Conservation (phyloP, 2,113 vertebrate genomes). For the human region GRCh38 chr3:153820001-153820500, state of each 20-base stretch:
- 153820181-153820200: neutral
- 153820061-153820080: neutral
- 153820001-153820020: neutral
- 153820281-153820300: neutral
- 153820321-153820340: neutral
- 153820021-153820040: neutral
- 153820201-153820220: no score
- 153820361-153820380: neutral
- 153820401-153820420: neutral
- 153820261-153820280: neutral
- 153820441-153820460: neutral
- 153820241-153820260: neutral
- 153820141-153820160: neutral
- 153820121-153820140: neutral
- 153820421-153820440: neutral
- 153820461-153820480: neutral
- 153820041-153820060: neutral
- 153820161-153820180: neutral
- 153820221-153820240: fast-evolving
- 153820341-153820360: neutral
- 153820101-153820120: neutral
- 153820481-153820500: neutral
- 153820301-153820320: neutral
- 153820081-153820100: neutral
- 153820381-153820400: neutral